A percentile compares a stretch with the other conserved stretches of the same genome.
Evolutionary conservation across 2,888 invertebrate genomes (phyloP).

Genomic region (Patella ulyssiponensis): DNA sequence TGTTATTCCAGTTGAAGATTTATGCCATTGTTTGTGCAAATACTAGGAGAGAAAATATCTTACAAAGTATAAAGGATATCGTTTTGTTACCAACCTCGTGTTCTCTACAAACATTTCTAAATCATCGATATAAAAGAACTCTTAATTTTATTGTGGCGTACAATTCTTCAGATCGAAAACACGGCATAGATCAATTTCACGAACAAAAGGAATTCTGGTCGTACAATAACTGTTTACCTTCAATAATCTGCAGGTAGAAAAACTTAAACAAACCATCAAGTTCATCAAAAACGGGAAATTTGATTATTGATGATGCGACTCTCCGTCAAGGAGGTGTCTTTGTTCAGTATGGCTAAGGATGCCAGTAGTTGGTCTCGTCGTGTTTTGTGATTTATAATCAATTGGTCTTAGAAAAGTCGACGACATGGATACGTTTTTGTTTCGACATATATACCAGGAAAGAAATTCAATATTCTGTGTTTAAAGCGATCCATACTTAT

Average conservation of each 20-base stretch:
- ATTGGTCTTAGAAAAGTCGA: constrained; percentile 1
- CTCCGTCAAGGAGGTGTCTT: constrained; percentile 5
- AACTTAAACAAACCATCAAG: background rate
- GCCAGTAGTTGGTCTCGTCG: background rate
- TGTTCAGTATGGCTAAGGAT: background rate
- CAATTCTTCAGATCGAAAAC: background rate
- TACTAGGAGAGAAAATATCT: background rate
- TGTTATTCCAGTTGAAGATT: background rate
- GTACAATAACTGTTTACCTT: constrained; percentile 7
- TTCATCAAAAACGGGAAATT: constrained; percentile 11
- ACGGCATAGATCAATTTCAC: background rate
- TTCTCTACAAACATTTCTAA: background rate
- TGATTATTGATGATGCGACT: constrained; percentile 9
- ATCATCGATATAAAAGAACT: background rate
- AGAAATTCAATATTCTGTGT: constrained; percentile 2
- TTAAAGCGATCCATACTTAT: constrained; percentile 7
- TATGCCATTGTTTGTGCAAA: background rate
- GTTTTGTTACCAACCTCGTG: too few relatives aligned
- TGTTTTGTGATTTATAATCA: constrained; percentile 7
- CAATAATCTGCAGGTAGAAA: background rate
- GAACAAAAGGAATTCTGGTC: background rate
- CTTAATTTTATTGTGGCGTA: background rate
- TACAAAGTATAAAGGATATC: background rate
- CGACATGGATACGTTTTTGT: constrained; percentile 10
- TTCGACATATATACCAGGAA: constrained; percentile 9